Conservation (phyloP, 2,113 vertebrate genomes). For the Rissa tridactyla region DNA sequence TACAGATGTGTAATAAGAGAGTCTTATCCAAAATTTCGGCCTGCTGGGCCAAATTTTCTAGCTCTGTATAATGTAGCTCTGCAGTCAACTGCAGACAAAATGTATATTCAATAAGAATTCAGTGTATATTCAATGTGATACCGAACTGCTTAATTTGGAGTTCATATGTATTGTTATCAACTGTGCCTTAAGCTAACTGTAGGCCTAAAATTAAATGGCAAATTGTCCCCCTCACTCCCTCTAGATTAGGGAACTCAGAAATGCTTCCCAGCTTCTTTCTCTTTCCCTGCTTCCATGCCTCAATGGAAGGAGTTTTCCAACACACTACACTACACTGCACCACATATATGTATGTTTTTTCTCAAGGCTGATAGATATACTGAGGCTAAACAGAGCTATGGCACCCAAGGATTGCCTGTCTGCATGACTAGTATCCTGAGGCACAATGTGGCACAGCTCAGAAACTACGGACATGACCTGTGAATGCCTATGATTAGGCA, state of each 20-base stretch:
- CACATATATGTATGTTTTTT: neutral
- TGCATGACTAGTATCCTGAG: neutral
- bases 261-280: neutral
- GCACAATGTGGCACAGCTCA: neutral
- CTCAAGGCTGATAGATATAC: neutral
- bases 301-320: neutral
- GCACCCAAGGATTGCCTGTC: neutral
- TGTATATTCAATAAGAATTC: neutral
- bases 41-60: neutral
- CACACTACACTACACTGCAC: neutral
- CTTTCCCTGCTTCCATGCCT: neutral
- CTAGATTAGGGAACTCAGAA: neutral
- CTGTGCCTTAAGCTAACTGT: neutral
- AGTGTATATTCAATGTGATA: neutral
- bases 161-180: neutral
- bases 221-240: neutral
- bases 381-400: neutral
- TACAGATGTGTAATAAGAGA: neutral
- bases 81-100: neutral
- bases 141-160: neutral
- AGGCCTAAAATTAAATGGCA: neutral
- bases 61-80: neutral
- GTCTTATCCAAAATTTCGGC: neutral
- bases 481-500: neutral
- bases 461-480: neutral